Base-by-base conservation (phyloP, 1,140 invertebrate species). In the Dryas iulia region DNA sequence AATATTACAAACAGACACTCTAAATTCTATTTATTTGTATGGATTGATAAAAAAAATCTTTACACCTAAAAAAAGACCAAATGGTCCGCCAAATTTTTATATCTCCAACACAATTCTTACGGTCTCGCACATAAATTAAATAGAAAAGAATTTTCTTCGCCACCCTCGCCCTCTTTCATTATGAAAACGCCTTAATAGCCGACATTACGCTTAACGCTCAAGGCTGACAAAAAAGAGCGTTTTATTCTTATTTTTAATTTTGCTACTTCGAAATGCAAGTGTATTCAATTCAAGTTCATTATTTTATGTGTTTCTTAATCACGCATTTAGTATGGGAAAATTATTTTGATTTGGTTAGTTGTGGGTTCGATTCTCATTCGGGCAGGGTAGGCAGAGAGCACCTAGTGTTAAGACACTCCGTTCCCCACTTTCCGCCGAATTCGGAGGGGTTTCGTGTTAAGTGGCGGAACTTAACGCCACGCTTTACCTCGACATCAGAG, bases 111-210 rank as follows among this genome's bases (percentile, higher is more conserved):
- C 53, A 56, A 56, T 56, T 56, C 53, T 56, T 56, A 12, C 53
- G 53, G 24, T 25, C 56, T 26, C 56, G 39, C 28, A 21, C 52
- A 58, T 69, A 64, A 69, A 69, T 33, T 47, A 54, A 31, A 70
- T 69, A 60, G 56, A 64, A 65, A 65, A 68, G 25, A 35, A 69
- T 47, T 57, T 61, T 54, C 30, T 23, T 52, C 59, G 33, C 25
- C 64, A 33, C 54, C 69, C 26, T 24, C 58, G 59, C 59, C 71
- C 33, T 59, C 66, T 69, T 69, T 69, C 71, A 72, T 72, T 63
- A 72, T 72, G 66, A 65, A 68, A 72, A 58, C 24, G 71, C 62
- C 60, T 31, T 72, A 72, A 72, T 72, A 52, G 66, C 61, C 14
- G 39, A 47, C 61, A 72, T 72, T 72, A 72, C 59, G 66, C 60